Conservation (phyloP, 1,140 invertebrate genomes). For the Antheraea mylitta region DNA sequence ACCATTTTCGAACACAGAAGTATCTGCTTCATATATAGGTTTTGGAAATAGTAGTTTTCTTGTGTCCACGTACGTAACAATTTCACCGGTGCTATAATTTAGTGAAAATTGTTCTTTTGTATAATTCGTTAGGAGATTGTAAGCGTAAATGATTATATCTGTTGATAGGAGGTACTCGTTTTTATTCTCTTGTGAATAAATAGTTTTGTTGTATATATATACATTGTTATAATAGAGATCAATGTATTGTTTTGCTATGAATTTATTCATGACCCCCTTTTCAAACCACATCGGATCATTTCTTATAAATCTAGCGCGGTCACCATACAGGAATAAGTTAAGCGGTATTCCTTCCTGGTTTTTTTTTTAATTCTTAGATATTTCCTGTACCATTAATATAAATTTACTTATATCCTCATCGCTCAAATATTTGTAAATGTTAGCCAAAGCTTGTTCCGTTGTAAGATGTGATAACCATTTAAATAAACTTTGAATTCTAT, state of each 20-base stretch:
- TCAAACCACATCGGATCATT: constrained; percentile 35
- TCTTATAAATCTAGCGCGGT: background rate
- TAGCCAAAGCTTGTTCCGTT: background rate
- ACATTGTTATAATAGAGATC: constrained; percentile 30
- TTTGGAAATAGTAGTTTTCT: constrained; percentile 14
- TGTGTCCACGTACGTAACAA: background rate
- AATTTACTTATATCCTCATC: background rate
- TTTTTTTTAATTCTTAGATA: background rate
- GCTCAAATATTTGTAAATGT: background rate
- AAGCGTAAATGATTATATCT: constrained; percentile 44
- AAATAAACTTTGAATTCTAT: background rate
- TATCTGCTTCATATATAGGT: constrained; percentile 27
- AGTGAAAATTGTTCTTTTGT: constrained; percentile 23
- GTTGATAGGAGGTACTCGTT: constrained; percentile 25
- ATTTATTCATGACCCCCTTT: constrained; percentile 29
- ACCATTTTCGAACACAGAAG: constrained; percentile 40
- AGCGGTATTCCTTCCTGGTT: background rate
- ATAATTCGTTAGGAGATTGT: constrained; percentile 44
- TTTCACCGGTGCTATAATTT: constrained; percentile 10
- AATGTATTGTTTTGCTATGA: constrained; percentile 29
- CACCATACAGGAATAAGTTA: constrained; percentile 3
- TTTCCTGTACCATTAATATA: background rate
- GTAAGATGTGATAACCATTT: background rate
- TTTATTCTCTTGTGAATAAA: background rate
- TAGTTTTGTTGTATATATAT: constrained; percentile 18